Conservation (phyloP, 2,888 invertebrate species). For the Diaprepes abbreviatus region DNA sequence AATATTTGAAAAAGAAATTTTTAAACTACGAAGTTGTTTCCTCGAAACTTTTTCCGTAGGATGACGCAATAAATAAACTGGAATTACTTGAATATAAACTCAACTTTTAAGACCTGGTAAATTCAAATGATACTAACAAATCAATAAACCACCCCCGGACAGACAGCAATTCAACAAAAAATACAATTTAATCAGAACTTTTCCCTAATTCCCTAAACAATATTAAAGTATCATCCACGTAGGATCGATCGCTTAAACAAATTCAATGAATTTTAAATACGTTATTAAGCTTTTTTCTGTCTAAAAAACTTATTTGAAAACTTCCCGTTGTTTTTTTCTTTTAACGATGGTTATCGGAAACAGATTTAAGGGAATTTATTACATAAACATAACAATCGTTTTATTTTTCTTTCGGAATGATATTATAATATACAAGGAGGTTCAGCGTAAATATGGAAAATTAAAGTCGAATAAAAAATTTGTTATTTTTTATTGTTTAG, state of each 20-base stretch:
- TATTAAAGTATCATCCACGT: constrained; percentile 29
- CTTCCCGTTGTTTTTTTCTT: constrained; percentile 1
- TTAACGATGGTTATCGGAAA: background rate
- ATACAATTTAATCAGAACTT: constrained; percentile 18
- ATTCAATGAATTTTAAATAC: constrained; percentile 44
- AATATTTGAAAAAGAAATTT: no score
- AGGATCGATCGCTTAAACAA: constrained; percentile 25
- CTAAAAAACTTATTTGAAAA: background rate
- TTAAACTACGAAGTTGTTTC: no score
- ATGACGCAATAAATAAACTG: no score
- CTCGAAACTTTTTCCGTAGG: no score
- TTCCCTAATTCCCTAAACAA: constrained; percentile 21
- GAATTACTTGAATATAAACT: no score
- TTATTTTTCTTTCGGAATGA: no score
- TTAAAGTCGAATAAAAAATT: no score
- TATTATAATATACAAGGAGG: no score
- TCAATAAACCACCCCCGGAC: background rate
- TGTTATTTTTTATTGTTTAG: no score
- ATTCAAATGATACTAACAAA: constrained; percentile 1
- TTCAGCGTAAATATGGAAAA: no score
- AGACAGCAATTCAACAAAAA: constrained; percentile 2
- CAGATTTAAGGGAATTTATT: background rate
- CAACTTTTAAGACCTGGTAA: no score
- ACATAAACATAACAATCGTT: background rate
- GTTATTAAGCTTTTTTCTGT: constrained; percentile 28